Base-by-base conservation (phyloP, 2,113 vertebrate genomes). In the Indicator indicator region DNA sequence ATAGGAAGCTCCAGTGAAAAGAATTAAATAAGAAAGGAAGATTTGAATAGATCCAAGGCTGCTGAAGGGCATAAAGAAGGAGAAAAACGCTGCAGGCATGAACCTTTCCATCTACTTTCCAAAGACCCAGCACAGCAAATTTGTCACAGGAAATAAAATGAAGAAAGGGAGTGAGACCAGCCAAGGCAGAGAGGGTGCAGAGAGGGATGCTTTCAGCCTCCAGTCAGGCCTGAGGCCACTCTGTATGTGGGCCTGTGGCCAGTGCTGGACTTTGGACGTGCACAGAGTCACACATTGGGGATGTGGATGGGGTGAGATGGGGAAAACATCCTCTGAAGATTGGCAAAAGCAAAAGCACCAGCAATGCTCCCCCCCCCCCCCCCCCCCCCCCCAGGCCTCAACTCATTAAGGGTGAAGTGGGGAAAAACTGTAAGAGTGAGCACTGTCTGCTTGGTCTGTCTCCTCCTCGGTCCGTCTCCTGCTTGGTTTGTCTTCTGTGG, bases 231-330 rank as follows among this genome's bases (percentile, higher is more conserved):
- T 0, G 36, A 48, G 18, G 14, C 69, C 30, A 16, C 38, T 78
- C 62, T 1, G 2, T 27, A 4, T 0, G 0, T 0, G 1, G 9
- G 14, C 9, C 38, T 48, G 8, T 28, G 24, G 60, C 23, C 52
- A 32, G 62, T 2, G 0, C 11, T 0, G 0, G 54, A 38, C 72
- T 84, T 78, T 0, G 5, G 62, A 26, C 27, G 15, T 54, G 65
- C 48, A 63, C 8, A 11, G 52, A 63, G 70, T 24, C 24, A 26
- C 15, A 20, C 0, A 2, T 3, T 0, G 3, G 58, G 38, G 16
- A 60, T 5, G 3, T 38, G 54, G 46, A 77, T 1, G 5, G 5
- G 11, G 9, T 24, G 12, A 5, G 59, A 27, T 52, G 44, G 42
- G 28, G 19, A 20, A 64, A 68, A 65, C 16, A 18, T 64, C 8